Conservation (phyloP, 37 sponge, comb jelly and placozoan genomes). For the Axinella damicornis region DNA sequence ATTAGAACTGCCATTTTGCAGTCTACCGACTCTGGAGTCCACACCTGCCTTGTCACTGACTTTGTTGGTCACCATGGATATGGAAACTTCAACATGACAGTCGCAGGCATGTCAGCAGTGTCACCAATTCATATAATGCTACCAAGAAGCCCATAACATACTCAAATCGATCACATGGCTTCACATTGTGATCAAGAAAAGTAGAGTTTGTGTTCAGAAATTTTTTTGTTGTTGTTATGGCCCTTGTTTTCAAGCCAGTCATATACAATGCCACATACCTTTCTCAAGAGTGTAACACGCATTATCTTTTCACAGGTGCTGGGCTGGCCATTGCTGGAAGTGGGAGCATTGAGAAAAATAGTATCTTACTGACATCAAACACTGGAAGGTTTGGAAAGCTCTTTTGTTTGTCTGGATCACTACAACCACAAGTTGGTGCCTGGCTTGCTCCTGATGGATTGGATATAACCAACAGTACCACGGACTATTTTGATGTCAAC, state of each 20-base stretch:
- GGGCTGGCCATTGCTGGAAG: not conserved
- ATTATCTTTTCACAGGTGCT: not conserved
- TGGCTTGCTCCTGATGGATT: not conserved
- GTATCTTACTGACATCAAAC: not conserved
- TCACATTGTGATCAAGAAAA: too few relatives aligned
- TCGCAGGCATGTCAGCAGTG: too few relatives aligned
- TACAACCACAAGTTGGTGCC: not conserved
- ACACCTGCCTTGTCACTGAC: conserved; percentile 24
- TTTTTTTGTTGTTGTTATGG: too few relatives aligned
- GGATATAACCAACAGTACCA: not conserved
- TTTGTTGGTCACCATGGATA: conserved; percentile 6
- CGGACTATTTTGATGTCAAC: not conserved
- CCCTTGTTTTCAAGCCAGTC: too few relatives aligned
- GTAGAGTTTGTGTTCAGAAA: too few relatives aligned
- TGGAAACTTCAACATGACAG: not conserved
- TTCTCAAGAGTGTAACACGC: too few relatives aligned
- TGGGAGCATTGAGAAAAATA: not conserved
- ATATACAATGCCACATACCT: too few relatives aligned
- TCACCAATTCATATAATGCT: too few relatives aligned
- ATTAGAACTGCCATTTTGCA: not conserved
- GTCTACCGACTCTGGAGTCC: conserved; percentile 7
- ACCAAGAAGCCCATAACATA: too few relatives aligned
- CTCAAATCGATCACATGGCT: too few relatives aligned
- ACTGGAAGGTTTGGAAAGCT: not conserved
- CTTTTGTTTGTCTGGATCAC: not conserved